A percentile compares a stretch with the other conserved stretches of the same genome.
These are phyloP conservation scores for Oreortyx pictus DNA, from an alignment of 2,797 vertebrate species.

Conservation along the genomic window DNA sequence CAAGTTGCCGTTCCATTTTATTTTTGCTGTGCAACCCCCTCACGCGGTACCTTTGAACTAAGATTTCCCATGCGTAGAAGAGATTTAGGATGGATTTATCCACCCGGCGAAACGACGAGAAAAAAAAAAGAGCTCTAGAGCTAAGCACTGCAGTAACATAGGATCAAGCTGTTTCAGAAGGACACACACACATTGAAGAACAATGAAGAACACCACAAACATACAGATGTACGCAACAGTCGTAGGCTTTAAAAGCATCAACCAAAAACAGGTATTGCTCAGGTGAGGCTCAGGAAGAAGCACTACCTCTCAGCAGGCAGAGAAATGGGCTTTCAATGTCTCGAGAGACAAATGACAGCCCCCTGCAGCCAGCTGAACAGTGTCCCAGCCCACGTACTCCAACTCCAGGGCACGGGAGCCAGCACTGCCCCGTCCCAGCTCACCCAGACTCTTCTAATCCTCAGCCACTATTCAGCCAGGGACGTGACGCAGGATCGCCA, in stretches of 20 bases:
- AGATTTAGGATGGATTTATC: background rate
- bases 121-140: rapidly evolving
- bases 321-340: background rate
- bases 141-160: rapidly evolving
- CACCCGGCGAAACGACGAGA: rapidly evolving
- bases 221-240: rapidly evolving
- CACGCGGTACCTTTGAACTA: background rate
- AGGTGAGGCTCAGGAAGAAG: background rate
- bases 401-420: background rate
- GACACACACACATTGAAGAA: rapidly evolving
- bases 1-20: background rate
- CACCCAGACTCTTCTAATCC: background rate
- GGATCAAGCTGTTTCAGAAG: background rate
- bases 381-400: rapidly evolving
- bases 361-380: rapidly evolving
- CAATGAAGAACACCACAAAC: background rate
- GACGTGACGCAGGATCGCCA: rapidly evolving
- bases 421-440: background rate
- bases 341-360: rapidly evolving
- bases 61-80: background rate
- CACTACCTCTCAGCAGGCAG: rapidly evolving
- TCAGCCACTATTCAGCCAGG: rapidly evolving
- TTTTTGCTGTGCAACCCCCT: background rate
- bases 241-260: background rate
- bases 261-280: background rate